Base-by-base conservation (phyloP, 2,888 invertebrate species). In the Agriopis marginaria region DNA sequence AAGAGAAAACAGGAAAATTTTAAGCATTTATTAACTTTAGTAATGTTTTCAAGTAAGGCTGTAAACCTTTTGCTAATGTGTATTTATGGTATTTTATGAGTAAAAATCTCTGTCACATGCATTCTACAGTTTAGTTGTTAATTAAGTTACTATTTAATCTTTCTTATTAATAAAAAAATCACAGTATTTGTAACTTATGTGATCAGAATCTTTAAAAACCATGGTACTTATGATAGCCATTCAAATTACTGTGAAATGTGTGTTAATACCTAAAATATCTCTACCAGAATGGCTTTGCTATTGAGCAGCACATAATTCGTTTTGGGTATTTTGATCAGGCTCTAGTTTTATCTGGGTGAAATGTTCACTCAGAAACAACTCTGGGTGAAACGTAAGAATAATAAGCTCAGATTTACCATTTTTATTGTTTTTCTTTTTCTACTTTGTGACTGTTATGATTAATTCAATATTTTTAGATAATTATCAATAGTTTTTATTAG, bases 401-500 rank as follows among this genome's bases (percentile, higher is more conserved):
- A 51, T 39, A 74, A 77, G 75, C 77, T 77, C 77, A 78, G 66
- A 53, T 75, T 60, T 68, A 68, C 63, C 68, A 77, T 79, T 79
- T 77, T 77, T 74, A 67, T 75, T 75, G 69, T 78, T 79, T 32
- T 77, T 79, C 67, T 77, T 47, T 58, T 58, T 45, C 7, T 42
- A 71, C 45, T 50, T 71, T 63, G 60, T 63, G 58, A 77, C 79
- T 78, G 77, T 79, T 78, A 74, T 76, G 53, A 54, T 74, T 79
- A 72, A 75, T 77, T 74, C 71, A 66, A 65, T 71, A 75, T 76
- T 73, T 73, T 75, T 69, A 77, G 73, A 66, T 75, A 75, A 61
- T 61, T 74, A 69, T 72, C 61, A 56, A 62, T 72, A 71, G 56
- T 71, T 66, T 51, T 69, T 63, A 68, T 59, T 65, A 56, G 50